These are phyloP conservation scores for Emesis russula DNA, from an alignment of 2,888 invertebrate species.

Conservation along the genomic window DNA sequence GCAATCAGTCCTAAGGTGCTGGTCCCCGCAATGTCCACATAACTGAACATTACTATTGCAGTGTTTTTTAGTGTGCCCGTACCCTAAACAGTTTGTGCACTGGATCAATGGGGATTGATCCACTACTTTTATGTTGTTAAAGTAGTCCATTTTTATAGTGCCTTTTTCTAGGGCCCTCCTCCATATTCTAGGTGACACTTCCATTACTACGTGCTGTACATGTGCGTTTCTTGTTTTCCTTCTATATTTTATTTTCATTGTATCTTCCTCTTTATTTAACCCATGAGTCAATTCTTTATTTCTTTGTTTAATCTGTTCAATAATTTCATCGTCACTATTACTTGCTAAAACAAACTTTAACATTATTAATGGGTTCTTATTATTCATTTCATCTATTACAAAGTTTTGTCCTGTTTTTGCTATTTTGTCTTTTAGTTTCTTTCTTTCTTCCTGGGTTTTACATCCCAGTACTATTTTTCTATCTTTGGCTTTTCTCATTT, in stretches of 20 bases:
- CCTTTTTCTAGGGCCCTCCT: not conserved
- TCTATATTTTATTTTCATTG: constrained; percentile 31
- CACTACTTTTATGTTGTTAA: constrained; percentile 18
- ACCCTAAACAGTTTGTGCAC: constrained; percentile 72
- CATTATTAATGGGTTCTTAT: constrained; percentile 56
- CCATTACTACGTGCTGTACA: constrained; percentile 25
- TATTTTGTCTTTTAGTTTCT: constrained; percentile 45
- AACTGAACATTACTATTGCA: constrained; percentile 47
- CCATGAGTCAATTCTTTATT: constrained; percentile 31
- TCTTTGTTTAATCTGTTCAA: constrained; percentile 39
- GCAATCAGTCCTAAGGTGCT: constrained; percentile 54
- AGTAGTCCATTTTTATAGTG: too few relatives aligned
- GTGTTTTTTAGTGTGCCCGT: constrained; percentile 54
- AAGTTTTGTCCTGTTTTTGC: constrained; percentile 18
- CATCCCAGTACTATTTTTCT: constrained; percentile 61
- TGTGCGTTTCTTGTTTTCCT: constrained; percentile 39
- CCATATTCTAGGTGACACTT: constrained; percentile 46
- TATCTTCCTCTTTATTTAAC: constrained; percentile 4
- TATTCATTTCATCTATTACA: constrained; percentile 38
- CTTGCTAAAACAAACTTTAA: constrained; percentile 26
- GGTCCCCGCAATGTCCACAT: constrained; percentile 75
- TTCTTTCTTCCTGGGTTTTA: constrained; percentile 33
- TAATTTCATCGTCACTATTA: constrained; percentile 37
- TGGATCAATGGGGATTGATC: constrained; percentile 64
- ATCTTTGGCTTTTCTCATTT: constrained; percentile 57